Percentiles rank a stretch among this genome's conserved stretches.
phyloP scores from a whole-genome alignment of 2,113 vertebrate species.

The Lutjanus erythropterus region DNA sequence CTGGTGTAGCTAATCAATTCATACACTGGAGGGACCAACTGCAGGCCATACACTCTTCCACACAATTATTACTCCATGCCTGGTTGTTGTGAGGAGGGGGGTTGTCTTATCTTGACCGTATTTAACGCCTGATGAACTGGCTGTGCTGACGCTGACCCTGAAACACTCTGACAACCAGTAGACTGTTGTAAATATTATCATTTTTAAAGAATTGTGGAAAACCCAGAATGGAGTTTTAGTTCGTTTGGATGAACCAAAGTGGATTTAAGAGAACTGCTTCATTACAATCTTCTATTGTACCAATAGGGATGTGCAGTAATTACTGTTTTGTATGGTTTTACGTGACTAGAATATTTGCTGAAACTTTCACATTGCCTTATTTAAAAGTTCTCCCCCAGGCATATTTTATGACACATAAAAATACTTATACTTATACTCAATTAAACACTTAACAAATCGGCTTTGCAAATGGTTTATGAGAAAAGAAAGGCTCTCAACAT shows the following conservation, averaged over 20 bases:
- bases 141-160: neutral
- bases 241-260: neutral
- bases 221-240: neutral
- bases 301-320: neutral
- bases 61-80: neutral
- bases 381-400: too few species aligned
- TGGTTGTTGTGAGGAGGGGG: neutral
- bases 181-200: too few species aligned
- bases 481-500: too few species aligned
- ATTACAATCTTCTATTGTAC: neutral
- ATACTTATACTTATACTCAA: too few species aligned
- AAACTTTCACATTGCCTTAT: neutral
- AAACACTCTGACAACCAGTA: neutral
- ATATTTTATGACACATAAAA: too few species aligned
- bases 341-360: neutral
- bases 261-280: neutral
- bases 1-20: neutral
- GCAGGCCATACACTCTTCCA: neutral
- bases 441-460: too few species aligned
- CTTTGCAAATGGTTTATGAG: neutral
- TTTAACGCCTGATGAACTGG: neutral
- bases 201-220: too few species aligned
- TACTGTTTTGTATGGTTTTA: neutral
- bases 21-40: too few species aligned
- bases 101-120: neutral